phyloP scores from a whole-genome alignment of 2,797 vertebrate species.

The Acrossocheilus fasciatus region DNA sequence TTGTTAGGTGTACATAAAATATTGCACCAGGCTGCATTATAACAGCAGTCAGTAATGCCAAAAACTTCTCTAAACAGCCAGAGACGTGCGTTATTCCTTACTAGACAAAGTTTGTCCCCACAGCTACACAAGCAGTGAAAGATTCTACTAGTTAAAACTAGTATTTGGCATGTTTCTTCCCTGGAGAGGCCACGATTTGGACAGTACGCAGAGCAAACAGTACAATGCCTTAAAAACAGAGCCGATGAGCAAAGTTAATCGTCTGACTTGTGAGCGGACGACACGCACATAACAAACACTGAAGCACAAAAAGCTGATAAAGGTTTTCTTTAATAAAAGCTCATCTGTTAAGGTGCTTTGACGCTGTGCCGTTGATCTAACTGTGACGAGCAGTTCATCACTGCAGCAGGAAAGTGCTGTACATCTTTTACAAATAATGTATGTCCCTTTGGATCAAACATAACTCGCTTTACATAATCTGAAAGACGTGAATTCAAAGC shows the following conservation, averaged over 20 bases:
- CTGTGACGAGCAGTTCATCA: constrained; percentile 45
- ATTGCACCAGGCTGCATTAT: neutral
- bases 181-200: constrained; percentile 37
- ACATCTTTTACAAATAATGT: constrained; percentile 52
- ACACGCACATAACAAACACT: constrained; percentile 52
- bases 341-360: constrained; percentile 44
- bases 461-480: constrained; percentile 50
- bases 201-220: constrained; percentile 46
- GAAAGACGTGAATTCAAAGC: constrained; percentile 15
- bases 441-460: constrained; percentile 43
- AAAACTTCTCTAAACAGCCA: constrained; percentile 3
- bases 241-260: neutral
- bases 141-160: neutral
- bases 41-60: neutral
- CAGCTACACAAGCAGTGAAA: constrained; percentile 20
- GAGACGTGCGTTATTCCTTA: neutral
- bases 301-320: constrained; percentile 44
- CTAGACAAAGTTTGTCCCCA: neutral
- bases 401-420: constrained; percentile 43
- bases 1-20: neutral
- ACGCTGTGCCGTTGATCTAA: constrained; percentile 43
- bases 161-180: constrained; percentile 49
- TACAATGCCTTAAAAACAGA: constrained; percentile 41
- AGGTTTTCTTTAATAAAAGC: constrained; percentile 26
- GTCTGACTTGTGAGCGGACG: neutral